Base-by-base conservation (phyloP, 2,888 invertebrate species). In the Hybos culiciformis region DNA sequence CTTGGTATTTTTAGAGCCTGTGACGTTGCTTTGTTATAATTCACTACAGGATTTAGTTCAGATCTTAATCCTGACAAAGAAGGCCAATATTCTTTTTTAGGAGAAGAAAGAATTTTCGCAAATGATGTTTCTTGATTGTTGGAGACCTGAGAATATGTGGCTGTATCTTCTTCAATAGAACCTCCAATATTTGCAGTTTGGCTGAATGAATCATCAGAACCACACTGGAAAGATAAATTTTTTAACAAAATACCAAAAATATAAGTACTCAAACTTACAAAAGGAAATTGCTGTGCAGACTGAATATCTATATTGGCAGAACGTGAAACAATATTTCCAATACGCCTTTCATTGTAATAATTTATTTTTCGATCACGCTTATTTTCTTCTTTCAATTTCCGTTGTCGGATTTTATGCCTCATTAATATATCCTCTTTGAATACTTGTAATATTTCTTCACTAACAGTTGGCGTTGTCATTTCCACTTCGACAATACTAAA, bases 401-500 rank as follows among this genome's bases (percentile, higher is more conserved):
- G 78, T 36, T 78, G 77, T 5, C 93, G 77, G 12, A 70, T 65
- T 37, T 75, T 76, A 21, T 77, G 77, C 3, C 91, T 76, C 11
- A 74, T 71, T 6, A 79, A 75, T 41, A 93, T 58, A 62, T 90
- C 86, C 46, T 77, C 87, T 64, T 73, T 70, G 59, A 87, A 92
- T 42, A 67, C 62, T 39, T 72, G 67, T 20, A 87, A 58, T 33
- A 87, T 81, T 39, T 77, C 74, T 41, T 71, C 62, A 5, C 79
- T 77, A 3, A 94, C 72, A 46, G 77, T 60, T 0, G 87, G 86
- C 21, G 80, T 75, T 48, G 73, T 72, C 39, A 97, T 67, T 45
- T 84, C 77, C 45, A 96, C 73, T 66, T 96, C 96, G 29, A 86
- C 88, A 29, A 94, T 75, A 56, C 90, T 84, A 67, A 92, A 91